Evolutionary conservation across 1,140 invertebrate species (phyloP), one percentile per base, ranked within the genome.

Genomic region (Belonocnema kinseyi): DNA sequence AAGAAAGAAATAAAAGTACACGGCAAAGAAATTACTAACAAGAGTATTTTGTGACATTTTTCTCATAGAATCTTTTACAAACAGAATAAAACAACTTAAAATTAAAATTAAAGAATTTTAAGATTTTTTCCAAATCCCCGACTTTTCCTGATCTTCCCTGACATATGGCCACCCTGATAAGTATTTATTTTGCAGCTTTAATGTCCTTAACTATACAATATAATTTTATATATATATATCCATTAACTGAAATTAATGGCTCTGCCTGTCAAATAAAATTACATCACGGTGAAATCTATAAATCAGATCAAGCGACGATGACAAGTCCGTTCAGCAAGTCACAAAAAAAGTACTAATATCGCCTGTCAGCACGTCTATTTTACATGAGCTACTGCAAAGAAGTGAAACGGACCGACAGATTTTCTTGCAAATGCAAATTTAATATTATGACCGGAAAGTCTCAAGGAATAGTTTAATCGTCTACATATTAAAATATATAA

Each of bases 401-500:
- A 66, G 26, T 66, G 26, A n/a, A 66, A 40, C 26, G 14, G 40
- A 46, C 61, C n/a, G 10, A 46, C 10, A 17, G 33, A 40, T 66
- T 40, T 40, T 33, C 61, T 66, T n/a, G 61, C 26, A 13, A 40
- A 66, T 66, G 21, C 40, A 61, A 61, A 61, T 61, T 56, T 61
- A 26, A 61, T 26, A 61, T 61, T 26, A 61, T 61, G 56, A 33
- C 21, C 56, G 56, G 56, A 61, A 61, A 61, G 19, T 61, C 56
- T 61, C 12, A 26, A 61, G 56, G 33, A 61, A 26, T 26, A 2
- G 56, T 61, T 26, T 66, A 66, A 66, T 66, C 26, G 19, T 40
- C 26, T 33, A 33, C 26, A 66, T 66, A 66, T 66, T 66, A 40
- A 40, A 66, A 66, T 66, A 66, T 33, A 33, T 66, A 66, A 66